Percentiles rank a stretch among this genome's conserved stretches.
Conservation (phyloP, 1,140 invertebrate species). For the Atta texana region DNA sequence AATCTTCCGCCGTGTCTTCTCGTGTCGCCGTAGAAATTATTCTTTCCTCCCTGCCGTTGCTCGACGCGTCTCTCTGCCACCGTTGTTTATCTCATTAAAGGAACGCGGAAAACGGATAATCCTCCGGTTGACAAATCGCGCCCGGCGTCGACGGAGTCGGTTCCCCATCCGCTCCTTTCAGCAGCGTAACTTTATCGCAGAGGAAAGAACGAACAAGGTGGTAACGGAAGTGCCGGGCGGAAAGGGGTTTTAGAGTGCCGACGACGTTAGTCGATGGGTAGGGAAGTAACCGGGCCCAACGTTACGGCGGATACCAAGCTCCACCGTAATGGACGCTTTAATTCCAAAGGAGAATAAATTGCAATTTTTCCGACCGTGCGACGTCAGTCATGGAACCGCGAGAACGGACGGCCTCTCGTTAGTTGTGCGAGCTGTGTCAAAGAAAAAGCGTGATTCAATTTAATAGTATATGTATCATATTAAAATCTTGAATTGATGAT, state of each 20-base stretch:
- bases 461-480: constrained; percentile 40
- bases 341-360: constrained; percentile 73
- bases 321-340: constrained; percentile 60
- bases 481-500: constrained; percentile 61
- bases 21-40: constrained; percentile 26
- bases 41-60: constrained; percentile 37
- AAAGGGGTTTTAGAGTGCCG: constrained; percentile 53
- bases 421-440: constrained; percentile 42
- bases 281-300: constrained; percentile 26
- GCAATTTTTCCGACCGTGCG: constrained; percentile 67
- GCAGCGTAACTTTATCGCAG: constrained; percentile 64
- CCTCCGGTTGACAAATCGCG: constrained; percentile 64
- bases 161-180: constrained; percentile 49
- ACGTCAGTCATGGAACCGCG: constrained; percentile 14
- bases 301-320: constrained; percentile 23
- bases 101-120: constrained; percentile 71
- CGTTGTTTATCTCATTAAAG: constrained; percentile 72
- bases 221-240: not conserved
- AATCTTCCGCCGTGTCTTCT: constrained; percentile 43
- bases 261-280: constrained; percentile 25
- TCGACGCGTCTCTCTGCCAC: constrained; percentile 38
- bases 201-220: constrained; percentile 39
- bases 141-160: constrained; percentile 35
- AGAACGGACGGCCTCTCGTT: not conserved
- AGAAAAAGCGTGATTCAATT: constrained; percentile 54